Percentiles rank a stretch among this genome's conserved stretches.
Conservation (phyloP, 2,113 vertebrate species). For the Neotoma lepida region DNA sequence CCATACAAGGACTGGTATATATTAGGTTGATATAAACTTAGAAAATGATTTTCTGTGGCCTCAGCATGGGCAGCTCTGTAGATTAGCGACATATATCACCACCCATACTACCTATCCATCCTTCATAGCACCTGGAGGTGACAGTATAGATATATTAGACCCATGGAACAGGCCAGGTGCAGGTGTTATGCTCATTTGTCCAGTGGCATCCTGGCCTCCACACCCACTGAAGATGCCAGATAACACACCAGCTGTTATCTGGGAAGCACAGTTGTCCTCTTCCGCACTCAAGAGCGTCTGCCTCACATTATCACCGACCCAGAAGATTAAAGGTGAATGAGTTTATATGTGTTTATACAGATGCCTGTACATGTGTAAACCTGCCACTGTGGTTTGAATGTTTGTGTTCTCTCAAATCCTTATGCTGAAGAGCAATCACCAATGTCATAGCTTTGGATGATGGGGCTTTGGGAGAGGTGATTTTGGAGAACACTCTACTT, state of each 20-base stretch:
- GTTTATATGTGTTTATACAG: background rate
- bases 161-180: background rate
- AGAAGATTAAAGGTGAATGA: background rate
- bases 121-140: background rate
- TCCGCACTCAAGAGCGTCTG: background rate
- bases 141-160: background rate
- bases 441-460: too few species aligned
- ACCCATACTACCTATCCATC: background rate
- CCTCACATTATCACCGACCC: background rate
- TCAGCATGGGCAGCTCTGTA: background rate
- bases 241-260: background rate
- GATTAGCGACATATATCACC: background rate
- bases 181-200: accelerated
- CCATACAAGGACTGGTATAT: background rate
- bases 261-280: background rate
- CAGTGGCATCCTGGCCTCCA: background rate
- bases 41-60: constrained; percentile 36
- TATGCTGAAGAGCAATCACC: background rate
- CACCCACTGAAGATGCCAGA: background rate
- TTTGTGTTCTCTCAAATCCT: background rate
- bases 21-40: constrained; percentile 38
- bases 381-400: background rate
- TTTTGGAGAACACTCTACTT: background rate
- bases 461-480: background rate
- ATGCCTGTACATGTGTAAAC: background rate